phyloP scores from a whole-genome alignment of 2,888 invertebrate species.

The Lepetodrilus schrolli region DNA sequence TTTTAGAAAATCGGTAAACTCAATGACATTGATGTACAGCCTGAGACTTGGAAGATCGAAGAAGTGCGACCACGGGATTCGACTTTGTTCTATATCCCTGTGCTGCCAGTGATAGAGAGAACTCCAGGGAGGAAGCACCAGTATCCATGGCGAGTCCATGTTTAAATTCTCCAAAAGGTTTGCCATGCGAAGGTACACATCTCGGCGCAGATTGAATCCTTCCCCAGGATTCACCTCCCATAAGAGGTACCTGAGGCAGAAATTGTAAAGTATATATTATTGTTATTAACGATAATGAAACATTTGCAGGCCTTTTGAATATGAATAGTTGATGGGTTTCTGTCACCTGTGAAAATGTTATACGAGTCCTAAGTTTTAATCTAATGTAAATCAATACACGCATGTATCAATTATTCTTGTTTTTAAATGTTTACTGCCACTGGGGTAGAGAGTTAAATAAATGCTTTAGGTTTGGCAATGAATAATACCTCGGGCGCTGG shows the following conservation, averaged over 20 bases:
- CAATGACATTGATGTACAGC: constrained; percentile 88
- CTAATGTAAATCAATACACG: too few relatives aligned
- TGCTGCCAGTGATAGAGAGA: constrained; percentile 90
- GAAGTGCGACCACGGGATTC: constrained; percentile 87
- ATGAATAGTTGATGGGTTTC: too few relatives aligned
- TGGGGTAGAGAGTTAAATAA: too few relatives aligned
- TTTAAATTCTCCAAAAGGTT: constrained; percentile 85
- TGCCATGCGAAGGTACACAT: constrained; percentile 95
- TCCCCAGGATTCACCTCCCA: constrained; percentile 96
- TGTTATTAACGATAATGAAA: too few relatives aligned
- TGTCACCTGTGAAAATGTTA: too few relatives aligned
- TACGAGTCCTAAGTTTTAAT: too few relatives aligned
- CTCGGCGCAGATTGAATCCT: constrained; percentile 96
- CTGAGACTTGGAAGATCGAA: constrained; percentile 88
- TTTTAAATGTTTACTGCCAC: too few relatives aligned
- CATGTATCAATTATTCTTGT: too few relatives aligned
- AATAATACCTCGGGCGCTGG: too few relatives aligned
- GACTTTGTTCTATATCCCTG: constrained; percentile 76
- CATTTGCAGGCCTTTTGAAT: too few relatives aligned
- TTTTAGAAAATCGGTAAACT: constrained; percentile 86
- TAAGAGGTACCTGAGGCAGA: constrained; percentile 82
- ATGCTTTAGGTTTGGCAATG: too few relatives aligned
- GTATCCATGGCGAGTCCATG: constrained; percentile 74
- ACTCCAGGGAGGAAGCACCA: constrained; percentile 94
- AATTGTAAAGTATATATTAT: too few relatives aligned